A percentile compares a stretch with the other conserved stretches of the same genome.
These are phyloP conservation scores for Lagria hirta DNA, from an alignment of 2,888 invertebrate genomes.

Conservation along the genomic window DNA sequence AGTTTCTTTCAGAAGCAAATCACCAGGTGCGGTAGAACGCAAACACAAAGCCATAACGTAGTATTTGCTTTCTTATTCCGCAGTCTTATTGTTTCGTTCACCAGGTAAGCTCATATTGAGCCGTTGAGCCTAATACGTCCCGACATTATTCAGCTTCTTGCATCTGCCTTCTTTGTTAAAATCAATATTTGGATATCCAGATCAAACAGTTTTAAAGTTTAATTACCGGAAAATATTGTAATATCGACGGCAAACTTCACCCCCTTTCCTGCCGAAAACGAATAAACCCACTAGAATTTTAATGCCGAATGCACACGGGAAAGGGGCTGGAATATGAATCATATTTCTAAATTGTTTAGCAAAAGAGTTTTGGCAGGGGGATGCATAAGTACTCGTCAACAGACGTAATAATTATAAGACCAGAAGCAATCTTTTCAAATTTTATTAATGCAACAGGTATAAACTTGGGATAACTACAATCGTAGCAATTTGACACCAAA, in stretches of 20 bases:
- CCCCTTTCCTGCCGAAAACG: slow-evolving; percentile 25
- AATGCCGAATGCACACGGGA: slow-evolving; percentile 15
- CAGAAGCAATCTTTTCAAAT: no score
- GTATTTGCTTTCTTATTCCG: slow-evolving; percentile 45
- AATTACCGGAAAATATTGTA: slow-evolving; percentile 44
- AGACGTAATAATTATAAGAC: no score
- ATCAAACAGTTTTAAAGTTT: slow-evolving; percentile 39
- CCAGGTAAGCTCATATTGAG: slow-evolving; percentile 43
- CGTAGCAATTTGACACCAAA: no score
- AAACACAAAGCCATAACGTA: slow-evolving; percentile 41
- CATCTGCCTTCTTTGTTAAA: slow-evolving; percentile 37
- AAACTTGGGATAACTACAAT: no score
- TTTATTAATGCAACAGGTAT: no score
- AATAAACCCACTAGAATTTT: slow-evolving; percentile 22
- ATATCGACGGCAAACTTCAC: slow-evolving; percentile 35
- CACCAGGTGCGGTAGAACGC: slow-evolving; percentile 45
- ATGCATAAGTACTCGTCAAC: no score
- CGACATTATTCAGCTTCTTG: slow-evolving; percentile 36
- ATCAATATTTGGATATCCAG: slow-evolving; percentile 41
- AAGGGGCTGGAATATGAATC: slow-evolving; percentile 19
- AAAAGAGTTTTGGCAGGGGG: no score
- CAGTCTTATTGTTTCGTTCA: slow-evolving; percentile 40
- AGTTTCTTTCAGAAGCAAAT: no score
- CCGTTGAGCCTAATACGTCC: slow-evolving; percentile 38
- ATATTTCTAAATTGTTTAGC: slow-evolving; percentile 19